Percentiles rank a stretch among this genome's conserved stretches.
Conservation (phyloP, 2,888 invertebrate genomes). For the Xanthostigma xanthostigma region DNA sequence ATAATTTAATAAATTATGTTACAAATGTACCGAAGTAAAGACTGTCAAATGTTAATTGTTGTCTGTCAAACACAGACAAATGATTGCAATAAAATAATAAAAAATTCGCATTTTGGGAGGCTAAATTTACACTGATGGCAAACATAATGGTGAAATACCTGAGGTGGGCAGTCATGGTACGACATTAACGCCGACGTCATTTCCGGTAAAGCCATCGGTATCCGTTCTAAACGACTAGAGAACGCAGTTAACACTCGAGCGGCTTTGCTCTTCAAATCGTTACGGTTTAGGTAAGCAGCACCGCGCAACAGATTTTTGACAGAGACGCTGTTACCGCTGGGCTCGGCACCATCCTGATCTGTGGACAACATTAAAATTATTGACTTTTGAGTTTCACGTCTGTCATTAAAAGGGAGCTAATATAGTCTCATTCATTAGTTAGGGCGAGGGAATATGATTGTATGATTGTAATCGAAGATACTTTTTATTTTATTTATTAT, state of each 20-base stretch:
- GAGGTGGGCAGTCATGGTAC: slow-evolving; percentile 53
- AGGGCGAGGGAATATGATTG: too few species aligned
- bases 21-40: too few species aligned
- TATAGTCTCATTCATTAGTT: too few species aligned
- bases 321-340: slow-evolving; percentile 80
- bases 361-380: too few species aligned
- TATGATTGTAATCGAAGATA: too few species aligned
- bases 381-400: too few species aligned
- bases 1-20: too few species aligned
- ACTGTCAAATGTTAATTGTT: too few species aligned
- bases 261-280: slow-evolving; percentile 39
- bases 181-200: slow-evolving; percentile 60
- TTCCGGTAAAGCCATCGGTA: slow-evolving; percentile 59
- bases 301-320: slow-evolving; percentile 67
- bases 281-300: slow-evolving; percentile 49
- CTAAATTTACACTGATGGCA: too few species aligned
- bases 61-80: too few species aligned
- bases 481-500: too few species aligned
- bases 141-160: slow-evolving; percentile 33
- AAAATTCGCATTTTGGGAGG: neutral
- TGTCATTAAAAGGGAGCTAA: too few species aligned
- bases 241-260: slow-evolving; percentile 43
- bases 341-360: slow-evolving; percentile 94
- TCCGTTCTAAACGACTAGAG: slow-evolving; percentile 39
- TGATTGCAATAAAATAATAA: neutral